Base-by-base conservation (phyloP, 2,888 invertebrate genomes). In the Nycteola revayana region DNA sequence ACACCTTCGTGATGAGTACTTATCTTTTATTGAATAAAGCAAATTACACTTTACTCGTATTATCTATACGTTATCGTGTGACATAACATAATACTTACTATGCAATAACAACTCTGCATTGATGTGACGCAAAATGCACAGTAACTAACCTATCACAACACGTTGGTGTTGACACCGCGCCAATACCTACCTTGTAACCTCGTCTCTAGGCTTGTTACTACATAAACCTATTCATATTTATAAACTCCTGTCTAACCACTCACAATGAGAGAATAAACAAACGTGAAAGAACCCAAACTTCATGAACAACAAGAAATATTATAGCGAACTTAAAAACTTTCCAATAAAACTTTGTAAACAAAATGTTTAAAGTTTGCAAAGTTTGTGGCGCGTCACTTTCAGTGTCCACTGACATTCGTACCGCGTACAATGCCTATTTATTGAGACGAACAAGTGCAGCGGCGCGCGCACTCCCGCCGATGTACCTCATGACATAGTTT, bases 401-500 rank as follows among this genome's bases (percentile, higher is more conserved):
- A 38, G 36, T 36, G 32, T 21, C 32, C 14, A 22, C 10, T 52
- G 49, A 49, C 36, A 43, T 35, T 36, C 31, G 25, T 25, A 7
- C 20, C 14, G 22, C 14, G 26, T 46, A 10, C 52, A 49, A 28
- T 25, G 39, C 42, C 23, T 9, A 5, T 14, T 14, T 14, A 14
- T 14, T 14, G 3, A 14, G 14, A 14, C 14, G 14, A 14, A 14
- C 14, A 21, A 21, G n/a, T 21, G 29, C 21, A 6, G 32, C 21
- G 20, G 4, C 21, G 32, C 31, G 36, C 49, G 33, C 29, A 22
- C 27, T 23, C 30, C 36, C 42, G 22, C 28, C 55, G 24, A 61
- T 70, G 69, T 66, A 65, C 60, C 60, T 59, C 54, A 66, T 77
- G 77, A 74, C 77, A 71, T 72, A 76, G 68, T 78, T 77, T 63